Evolutionary conservation across 2,888 invertebrate species (phyloP).

Genomic region (Loripinus fragilis): DNA sequence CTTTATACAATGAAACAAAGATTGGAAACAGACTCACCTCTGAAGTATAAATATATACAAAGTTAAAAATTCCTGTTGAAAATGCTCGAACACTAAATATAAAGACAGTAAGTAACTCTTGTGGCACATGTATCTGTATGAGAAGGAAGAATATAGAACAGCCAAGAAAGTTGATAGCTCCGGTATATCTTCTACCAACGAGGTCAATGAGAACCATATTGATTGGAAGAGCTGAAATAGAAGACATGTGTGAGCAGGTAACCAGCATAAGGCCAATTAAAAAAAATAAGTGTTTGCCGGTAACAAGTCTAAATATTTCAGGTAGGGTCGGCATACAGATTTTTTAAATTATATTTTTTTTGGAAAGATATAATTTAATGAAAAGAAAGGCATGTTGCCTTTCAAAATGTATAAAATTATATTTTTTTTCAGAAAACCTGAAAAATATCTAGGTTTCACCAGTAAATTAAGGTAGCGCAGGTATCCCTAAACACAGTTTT

Average conservation of each 20-base stretch:
- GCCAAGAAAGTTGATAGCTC: constrained; percentile 70
- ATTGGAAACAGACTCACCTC: constrained; percentile 79
- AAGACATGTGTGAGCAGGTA: too few species aligned
- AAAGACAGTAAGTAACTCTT: constrained; percentile 73
- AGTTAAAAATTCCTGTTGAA: constrained; percentile 78
- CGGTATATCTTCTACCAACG: constrained; percentile 76
- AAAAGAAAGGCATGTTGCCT: too few species aligned
- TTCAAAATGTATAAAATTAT: too few species aligned
- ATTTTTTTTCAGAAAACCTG: too few species aligned
- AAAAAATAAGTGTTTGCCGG: too few species aligned
- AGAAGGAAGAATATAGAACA: constrained; percentile 72
- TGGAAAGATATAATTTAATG: neutral
- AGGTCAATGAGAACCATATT: constrained; percentile 80
- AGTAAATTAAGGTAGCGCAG: too few species aligned
- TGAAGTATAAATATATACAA: constrained; percentile 81
- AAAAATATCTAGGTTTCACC: too few species aligned
- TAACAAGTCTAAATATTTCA: too few species aligned
- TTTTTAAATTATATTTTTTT: neutral
- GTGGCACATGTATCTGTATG: constrained; percentile 68
- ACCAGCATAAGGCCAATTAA: too few species aligned
- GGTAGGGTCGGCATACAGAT: too few species aligned
- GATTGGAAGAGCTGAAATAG: constrained; percentile 79
- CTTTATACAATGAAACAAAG: too few species aligned
- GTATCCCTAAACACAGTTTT: too few species aligned
- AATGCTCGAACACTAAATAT: constrained; percentile 80